Evolutionary conservation across 2,797 vertebrate species (phyloP).

Genomic region (Molothrus aeneus): DNA sequence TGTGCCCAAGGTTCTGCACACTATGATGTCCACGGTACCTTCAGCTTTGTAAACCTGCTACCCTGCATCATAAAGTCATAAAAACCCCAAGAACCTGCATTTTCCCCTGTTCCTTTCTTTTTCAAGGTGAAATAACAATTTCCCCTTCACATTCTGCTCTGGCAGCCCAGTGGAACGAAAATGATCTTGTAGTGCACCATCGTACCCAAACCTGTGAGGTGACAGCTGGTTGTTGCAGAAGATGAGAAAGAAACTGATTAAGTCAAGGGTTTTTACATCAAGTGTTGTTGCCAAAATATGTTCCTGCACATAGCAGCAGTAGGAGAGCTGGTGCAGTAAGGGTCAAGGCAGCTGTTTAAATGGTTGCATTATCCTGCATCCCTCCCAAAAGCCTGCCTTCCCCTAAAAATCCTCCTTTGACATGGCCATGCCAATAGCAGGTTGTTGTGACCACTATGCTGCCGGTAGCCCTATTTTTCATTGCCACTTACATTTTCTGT

Average conservation of each 20-base stretch:
- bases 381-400: neutral
- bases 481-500: neutral
- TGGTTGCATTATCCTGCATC: neutral
- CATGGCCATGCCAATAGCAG: accelerated
- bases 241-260: neutral
- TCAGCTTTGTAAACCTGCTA: neutral
- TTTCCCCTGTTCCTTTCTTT: neutral
- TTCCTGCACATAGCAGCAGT: neutral
- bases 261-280: neutral
- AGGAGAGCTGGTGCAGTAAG: neutral
- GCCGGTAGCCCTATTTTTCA: neutral
- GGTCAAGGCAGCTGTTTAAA: neutral
- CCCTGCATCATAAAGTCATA: neutral
- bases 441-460: neutral
- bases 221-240: neutral
- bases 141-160: accelerated
- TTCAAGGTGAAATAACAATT: neutral
- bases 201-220: neutral
- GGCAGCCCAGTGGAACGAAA: neutral
- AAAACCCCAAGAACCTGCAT: neutral
- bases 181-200: neutral
- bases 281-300: neutral
- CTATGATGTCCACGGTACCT: accelerated
- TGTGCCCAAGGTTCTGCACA: accelerated
- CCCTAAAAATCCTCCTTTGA: neutral